A percentile compares a stretch with the other conserved stretches of the same genome.
phyloP scores from a whole-genome alignment of 2,888 invertebrate genomes.

The Agrotis clavis region DNA sequence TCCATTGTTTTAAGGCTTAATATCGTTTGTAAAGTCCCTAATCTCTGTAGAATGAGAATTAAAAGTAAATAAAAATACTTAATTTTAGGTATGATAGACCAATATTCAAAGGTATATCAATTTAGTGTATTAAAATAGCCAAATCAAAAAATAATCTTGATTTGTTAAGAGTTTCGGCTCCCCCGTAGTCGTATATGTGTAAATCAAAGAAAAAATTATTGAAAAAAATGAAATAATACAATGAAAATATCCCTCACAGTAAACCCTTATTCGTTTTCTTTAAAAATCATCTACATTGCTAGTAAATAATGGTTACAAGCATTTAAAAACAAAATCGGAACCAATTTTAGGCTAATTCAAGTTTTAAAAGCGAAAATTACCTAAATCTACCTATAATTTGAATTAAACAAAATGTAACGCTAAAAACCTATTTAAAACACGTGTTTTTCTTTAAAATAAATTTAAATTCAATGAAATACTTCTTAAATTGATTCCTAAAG shows the following conservation, averaged over 20 bases:
- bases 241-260: neutral
- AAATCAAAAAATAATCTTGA: neutral
- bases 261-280: neutral
- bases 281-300: neutral
- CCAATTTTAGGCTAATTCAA: neutral
- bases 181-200: fast-evolving
- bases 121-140: conserved; percentile 3
- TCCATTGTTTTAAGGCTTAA: conserved; percentile 26
- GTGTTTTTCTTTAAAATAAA: neutral
- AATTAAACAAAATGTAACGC: neutral
- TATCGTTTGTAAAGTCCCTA: conserved; percentile 12
- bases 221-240: neutral
- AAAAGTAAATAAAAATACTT: conserved; percentile 19
- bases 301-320: neutral
- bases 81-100: conserved; percentile 12
- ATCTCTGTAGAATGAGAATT: conserved; percentile 39
- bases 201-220: conserved; percentile 1
- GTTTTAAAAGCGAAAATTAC: neutral
- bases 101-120: neutral
- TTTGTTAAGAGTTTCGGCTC: neutral
- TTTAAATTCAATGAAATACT: neutral
- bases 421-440: neutral
- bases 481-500: neutral
- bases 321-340: neutral
- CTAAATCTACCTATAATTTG: fast-evolving